phyloP scores from a whole-genome alignment of 2,888 invertebrate genomes.

The Macrosiphum euphorbiae region DNA sequence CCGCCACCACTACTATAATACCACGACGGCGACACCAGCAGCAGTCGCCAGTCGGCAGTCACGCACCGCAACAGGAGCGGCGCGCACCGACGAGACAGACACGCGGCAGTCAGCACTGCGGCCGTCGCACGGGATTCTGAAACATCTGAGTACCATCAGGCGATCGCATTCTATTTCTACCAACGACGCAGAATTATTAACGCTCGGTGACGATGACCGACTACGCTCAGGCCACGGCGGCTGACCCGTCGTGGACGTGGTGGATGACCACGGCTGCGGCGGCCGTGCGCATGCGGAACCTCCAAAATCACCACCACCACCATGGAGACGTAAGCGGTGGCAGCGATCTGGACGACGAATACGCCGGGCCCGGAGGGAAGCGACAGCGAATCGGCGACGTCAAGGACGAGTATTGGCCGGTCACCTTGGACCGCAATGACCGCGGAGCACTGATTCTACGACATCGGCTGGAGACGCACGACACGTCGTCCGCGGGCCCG shows the following conservation, averaged over 20 bases:
- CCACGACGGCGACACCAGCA: not conserved
- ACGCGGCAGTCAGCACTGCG: not conserved
- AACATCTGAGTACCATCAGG: not conserved
- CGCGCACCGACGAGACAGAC: not conserved
- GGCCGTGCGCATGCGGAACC: constrained; percentile 26
- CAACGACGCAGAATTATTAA: not conserved
- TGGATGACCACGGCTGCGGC: constrained; percentile 45
- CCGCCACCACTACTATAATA: not conserved
- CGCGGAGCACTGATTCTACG: not conserved
- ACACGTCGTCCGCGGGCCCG: constrained; percentile 9
- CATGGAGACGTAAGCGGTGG: not conserved
- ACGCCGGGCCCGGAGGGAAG: not conserved
- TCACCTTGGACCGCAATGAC: not conserved
- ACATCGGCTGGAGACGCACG: not conserved
- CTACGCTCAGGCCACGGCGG: not conserved
- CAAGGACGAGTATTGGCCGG: not conserved
- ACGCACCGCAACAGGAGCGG: constrained; percentile 20
- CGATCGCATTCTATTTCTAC: not conserved
- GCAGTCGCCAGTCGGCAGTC: not conserved
- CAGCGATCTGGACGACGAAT: constrained; percentile 23
- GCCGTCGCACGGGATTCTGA: not conserved
- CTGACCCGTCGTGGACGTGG: constrained; percentile 54
- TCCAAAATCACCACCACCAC: not conserved
- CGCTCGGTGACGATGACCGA: not conserved
- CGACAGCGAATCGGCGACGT: not conserved